phyloP scores from a whole-genome alignment of 92 coral and sea anemone genomes.

The Anthopleura xanthogrammica region DNA sequence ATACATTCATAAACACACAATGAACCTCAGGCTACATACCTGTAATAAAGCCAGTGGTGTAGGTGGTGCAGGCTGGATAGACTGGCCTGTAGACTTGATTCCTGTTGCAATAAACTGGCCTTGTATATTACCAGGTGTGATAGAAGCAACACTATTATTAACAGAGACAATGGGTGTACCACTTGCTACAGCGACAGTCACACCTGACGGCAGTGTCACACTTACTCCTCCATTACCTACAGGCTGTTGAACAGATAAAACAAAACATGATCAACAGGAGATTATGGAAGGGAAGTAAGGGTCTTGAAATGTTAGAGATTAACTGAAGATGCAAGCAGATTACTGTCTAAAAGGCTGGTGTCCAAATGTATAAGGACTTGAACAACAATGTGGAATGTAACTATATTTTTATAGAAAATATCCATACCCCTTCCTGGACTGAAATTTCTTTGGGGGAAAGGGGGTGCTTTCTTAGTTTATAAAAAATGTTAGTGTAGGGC shows the following conservation, averaged over 20 bases:
- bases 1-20: too few relatives aligned
- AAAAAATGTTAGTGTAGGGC: too few relatives aligned
- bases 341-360: too few relatives aligned
- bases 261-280: neutral
- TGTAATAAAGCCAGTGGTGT: constrained; percentile 84
- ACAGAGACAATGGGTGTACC: constrained; percentile 85
- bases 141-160: constrained; percentile 52
- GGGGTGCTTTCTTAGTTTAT: too few relatives aligned
- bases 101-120: constrained; percentile 93
- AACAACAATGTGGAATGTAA: too few relatives aligned
- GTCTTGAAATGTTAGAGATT: too few relatives aligned
- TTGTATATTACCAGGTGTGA: constrained; percentile 64
- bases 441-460: too few relatives aligned
- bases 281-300: too few relatives aligned
- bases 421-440: too few relatives aligned
- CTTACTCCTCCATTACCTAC: constrained; percentile 70
- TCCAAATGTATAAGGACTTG: too few relatives aligned
- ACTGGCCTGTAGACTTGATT: constrained; percentile 75
- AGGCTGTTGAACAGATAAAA: constrained; percentile 46
- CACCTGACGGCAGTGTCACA: constrained; percentile 83
- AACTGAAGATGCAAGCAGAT: too few relatives aligned
- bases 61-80: constrained; percentile 88
- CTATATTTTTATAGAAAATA: too few relatives aligned
- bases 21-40: constrained; percentile 42
- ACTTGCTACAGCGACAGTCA: constrained; percentile 83